Conservation (phyloP, 2,888 invertebrate genomes). For the Leucophora obtusa region DNA sequence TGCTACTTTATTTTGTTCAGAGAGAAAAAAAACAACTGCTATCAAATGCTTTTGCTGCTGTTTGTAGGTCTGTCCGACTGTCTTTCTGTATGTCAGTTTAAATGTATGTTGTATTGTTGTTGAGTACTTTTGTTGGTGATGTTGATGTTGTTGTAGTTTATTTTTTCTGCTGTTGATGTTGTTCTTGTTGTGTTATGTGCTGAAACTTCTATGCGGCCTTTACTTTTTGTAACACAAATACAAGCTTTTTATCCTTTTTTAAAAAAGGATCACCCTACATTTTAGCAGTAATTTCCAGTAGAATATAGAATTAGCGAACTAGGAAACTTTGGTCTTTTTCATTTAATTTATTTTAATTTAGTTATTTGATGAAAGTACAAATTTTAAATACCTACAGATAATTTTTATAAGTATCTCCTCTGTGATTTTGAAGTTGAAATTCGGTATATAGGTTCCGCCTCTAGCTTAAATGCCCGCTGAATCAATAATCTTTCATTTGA, state of each 20-base stretch:
- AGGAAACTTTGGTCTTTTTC: no score
- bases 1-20: slow-evolving; percentile 36
- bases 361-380: no score
- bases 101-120: slow-evolving; percentile 13
- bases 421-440: no score
- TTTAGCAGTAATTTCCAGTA: not conserved
- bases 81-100: slow-evolving; percentile 14
- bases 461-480: no score
- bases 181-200: not conserved
- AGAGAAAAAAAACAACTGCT: slow-evolving; percentile 43
- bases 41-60: slow-evolving; percentile 43
- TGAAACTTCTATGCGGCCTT: slow-evolving; percentile 29
- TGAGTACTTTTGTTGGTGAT: slow-evolving; percentile 27
- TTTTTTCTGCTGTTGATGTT: not conserved
- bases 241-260: slow-evolving; percentile 19
- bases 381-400: no score
- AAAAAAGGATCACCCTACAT: slow-evolving; percentile 1
- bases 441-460: no score
- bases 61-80: slow-evolving; percentile 5
- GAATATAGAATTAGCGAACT: no score
- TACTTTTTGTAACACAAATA: slow-evolving; percentile 28
- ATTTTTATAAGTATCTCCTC: no score
- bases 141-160: slow-evolving; percentile 8
- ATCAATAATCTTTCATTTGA: no score
- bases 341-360: no score